A percentile compares a stretch with the other conserved stretches of the same genome.
Evolutionary conservation across 2,888 invertebrate species (phyloP).

Genomic region (Panopea generosa): DNA sequence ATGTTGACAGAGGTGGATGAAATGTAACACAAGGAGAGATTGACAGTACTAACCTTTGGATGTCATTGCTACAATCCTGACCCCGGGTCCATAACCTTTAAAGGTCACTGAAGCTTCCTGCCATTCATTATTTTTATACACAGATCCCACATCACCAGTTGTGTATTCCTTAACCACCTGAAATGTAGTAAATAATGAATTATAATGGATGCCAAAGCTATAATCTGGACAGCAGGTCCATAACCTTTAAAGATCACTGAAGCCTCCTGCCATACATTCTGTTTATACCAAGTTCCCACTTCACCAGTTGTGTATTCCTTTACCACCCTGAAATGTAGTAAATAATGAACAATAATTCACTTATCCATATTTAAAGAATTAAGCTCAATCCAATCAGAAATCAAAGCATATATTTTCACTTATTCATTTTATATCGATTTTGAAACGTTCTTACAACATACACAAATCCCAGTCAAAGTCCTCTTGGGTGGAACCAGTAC

Average conservation of each 20-base stretch:
- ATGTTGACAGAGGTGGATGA: no score
- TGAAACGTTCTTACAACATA: no score
- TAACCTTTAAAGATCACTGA: slow-evolving; percentile 67
- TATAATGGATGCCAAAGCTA: slow-evolving; percentile 45
- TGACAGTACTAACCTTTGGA: no score
- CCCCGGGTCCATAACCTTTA: slow-evolving; percentile 72
- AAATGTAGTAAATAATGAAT: background rate
- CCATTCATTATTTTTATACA: slow-evolving; percentile 71
- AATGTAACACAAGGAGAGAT: no score
- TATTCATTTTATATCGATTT: no score
- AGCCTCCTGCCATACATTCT: slow-evolving; percentile 68
- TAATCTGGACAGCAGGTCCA: slow-evolving; percentile 71
- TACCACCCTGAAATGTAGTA: slow-evolving; percentile 53
- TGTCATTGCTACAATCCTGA: slow-evolving; percentile 64
- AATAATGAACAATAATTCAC: no score
- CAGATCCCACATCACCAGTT: slow-evolving; percentile 65
- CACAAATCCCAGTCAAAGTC: no score
- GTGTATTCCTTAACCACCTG: slow-evolving; percentile 63
- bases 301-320: slow-evolving; percentile 61
- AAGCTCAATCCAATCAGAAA: no score
- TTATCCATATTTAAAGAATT: no score
- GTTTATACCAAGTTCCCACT: slow-evolving; percentile 67
- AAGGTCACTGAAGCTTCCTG: slow-evolving; percentile 62
- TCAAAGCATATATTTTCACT: no score
- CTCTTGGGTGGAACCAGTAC: no score